Percentiles rank a stretch among this genome's conserved stretches.
Evolutionary conservation across 2,797 vertebrate species (phyloP).

Genomic region (Fundulus diaphanus): DNA sequence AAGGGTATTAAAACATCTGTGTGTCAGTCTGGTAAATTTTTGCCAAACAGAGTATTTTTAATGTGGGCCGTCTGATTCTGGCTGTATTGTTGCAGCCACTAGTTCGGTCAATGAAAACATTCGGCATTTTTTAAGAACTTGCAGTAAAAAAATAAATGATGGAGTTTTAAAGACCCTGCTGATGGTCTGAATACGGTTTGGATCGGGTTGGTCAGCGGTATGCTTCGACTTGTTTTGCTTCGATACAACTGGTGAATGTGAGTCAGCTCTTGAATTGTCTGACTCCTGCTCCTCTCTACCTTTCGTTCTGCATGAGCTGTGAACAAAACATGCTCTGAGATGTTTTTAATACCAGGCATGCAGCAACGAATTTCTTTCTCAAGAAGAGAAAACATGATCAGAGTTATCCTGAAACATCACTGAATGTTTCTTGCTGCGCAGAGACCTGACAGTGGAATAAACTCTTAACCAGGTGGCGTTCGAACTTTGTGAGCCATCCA

Average conservation of each 20-base stretch:
- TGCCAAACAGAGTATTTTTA: slow-evolving; percentile 30
- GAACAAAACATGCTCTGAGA: not conserved
- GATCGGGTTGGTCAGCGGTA: slow-evolving; percentile 1
- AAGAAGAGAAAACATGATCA: not conserved
- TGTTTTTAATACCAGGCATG: slow-evolving; percentile 5
- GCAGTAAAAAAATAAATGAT: not conserved
- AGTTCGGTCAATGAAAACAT: not conserved
- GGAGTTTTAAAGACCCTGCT: slow-evolving; percentile 10
- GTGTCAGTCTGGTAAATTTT: slow-evolving; percentile 8
- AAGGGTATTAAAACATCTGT: slow-evolving; percentile 8
- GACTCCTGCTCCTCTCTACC: not conserved
- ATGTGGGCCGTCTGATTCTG: slow-evolving; percentile 12
- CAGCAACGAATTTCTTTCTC: not conserved
- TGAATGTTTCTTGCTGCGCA: not conserved
- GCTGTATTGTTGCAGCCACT: slow-evolving; percentile 9
- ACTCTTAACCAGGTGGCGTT: not conserved
- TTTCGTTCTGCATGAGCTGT: not conserved
- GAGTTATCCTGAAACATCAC: not conserved
- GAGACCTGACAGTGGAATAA: not conserved
- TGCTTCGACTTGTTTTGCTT: slow-evolving; percentile 43
- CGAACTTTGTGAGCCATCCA: not conserved
- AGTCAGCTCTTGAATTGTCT: slow-evolving; percentile 19
- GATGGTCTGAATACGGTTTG: slow-evolving; percentile 3
- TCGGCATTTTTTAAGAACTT: not conserved
- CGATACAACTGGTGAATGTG: slow-evolving; percentile 17